Percentiles rank a stretch among this genome's conserved stretches.
Conservation (phyloP, 2,888 invertebrate genomes). For the Acleris literana region DNA sequence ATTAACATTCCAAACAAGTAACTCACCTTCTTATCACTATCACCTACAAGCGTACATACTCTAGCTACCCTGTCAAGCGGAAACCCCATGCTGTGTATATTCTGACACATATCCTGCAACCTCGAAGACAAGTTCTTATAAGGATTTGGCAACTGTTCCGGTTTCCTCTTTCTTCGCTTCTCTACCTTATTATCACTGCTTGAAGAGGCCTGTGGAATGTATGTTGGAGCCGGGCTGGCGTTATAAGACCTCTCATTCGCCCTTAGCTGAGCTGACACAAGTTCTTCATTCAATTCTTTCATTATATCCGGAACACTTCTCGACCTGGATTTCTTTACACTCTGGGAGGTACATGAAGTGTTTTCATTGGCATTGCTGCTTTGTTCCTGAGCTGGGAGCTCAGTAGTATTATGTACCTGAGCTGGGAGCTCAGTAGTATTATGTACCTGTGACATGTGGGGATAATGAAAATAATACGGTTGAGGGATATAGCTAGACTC, state of each 20-base stretch:
- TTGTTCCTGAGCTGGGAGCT: conserved; percentile 37
- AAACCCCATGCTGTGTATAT: conserved; percentile 95
- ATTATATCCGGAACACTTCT: conserved; percentile 90
- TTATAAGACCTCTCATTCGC: conserved; percentile 79
- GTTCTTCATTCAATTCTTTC: conserved; percentile 88
- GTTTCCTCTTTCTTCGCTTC: conserved; percentile 56
- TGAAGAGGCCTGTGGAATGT: conserved; percentile 50
- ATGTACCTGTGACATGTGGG: conserved; percentile 60
- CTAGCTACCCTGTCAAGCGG: conserved; percentile 90
- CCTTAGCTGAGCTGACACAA: conserved; percentile 74
- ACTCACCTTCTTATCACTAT: conserved; percentile 92
- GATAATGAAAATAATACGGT: conserved; percentile 70
- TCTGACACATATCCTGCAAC: conserved; percentile 87
- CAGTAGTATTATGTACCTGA: conserved; percentile 55
- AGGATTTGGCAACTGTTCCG: conserved; percentile 68
- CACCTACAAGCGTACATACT: conserved; percentile 89
- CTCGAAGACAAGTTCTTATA: conserved; percentile 73
- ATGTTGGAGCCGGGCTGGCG: conserved; percentile 75
- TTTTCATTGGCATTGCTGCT: conserved; percentile 44
- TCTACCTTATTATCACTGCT: conserved; percentile 56
- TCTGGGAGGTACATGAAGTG: conserved; percentile 46
- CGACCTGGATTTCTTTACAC: conserved; percentile 74
- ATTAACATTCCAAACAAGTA: conserved; percentile 10
- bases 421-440: conserved; percentile 46
- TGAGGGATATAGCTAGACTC: conserved; percentile 66